Base-by-base conservation (phyloP, 2,888 invertebrate genomes). In the Melanophora roralis region DNA sequence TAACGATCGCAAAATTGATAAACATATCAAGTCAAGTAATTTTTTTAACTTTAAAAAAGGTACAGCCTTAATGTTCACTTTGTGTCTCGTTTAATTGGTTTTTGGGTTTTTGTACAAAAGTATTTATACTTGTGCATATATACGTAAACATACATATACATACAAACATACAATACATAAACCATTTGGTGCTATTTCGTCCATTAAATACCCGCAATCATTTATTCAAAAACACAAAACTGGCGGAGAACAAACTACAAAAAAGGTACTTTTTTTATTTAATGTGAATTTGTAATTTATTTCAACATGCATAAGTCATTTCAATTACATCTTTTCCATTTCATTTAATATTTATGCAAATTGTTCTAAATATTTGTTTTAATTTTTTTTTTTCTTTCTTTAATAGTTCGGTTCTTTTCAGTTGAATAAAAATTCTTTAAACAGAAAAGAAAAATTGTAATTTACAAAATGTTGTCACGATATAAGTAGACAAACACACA, bases 311-410 rank as follows among this genome's bases (percentile, higher is more conserved):
- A 57, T 38, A 71, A 69, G 64, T 64, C 68, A 69, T 69, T 77
- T 69, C 64, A 77, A 64, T 77, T 77, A 69, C 68, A 64, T 69
- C 49, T 76, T 69, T 64, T 76, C 32, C 55, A 69, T 62, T 71
- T 76, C 69, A 76, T 71, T 69, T 47, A 49, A 71, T 77, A 71
- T 71, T 65, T 65, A 71, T 77, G 71, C 65, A 71, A 65, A 67
- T 77, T 51, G 27, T 59, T 51, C 12, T 23, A 14, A 40, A n/a
- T n/a, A 47, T 78, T 68, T 27, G 6, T 27, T 47, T 53, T 38
- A 38, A 51, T 27, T 27, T n/a, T n/a, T n/a, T n/a, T 49, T 49
- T 34, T 32, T 64, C 21, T 40, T 51, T n/a, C 38, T 38, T 64
- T 23, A 19, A 47, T 36, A 1, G 45, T 23, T 27, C 12, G 4